phyloP scores from a whole-genome alignment of 2,888 invertebrate species.

The Nephrotoma guestfalica region DNA sequence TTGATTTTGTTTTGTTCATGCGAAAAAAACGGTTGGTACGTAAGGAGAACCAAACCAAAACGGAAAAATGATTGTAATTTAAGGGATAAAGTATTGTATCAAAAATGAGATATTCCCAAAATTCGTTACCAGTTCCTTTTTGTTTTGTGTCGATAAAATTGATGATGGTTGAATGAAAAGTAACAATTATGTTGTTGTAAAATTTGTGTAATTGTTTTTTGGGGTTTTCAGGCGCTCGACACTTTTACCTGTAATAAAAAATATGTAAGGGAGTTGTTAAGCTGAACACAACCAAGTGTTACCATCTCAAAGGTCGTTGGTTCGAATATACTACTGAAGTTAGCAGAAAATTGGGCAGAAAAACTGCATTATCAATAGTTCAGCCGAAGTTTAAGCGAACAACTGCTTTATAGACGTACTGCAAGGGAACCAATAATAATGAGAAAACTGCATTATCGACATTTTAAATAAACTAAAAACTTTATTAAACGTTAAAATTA shows the following conservation, averaged over 20 bases:
- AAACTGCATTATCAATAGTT: too few species aligned
- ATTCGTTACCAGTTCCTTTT: background rate
- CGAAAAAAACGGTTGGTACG: background rate
- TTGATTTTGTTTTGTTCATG: background rate
- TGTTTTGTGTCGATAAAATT: background rate
- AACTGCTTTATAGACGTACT: too few species aligned
- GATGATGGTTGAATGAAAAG: background rate
- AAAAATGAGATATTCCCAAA: background rate
- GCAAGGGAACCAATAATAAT: too few species aligned
- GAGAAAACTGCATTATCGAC: too few species aligned
- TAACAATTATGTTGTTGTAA: background rate
- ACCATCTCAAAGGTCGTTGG: too few species aligned
- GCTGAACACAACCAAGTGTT: too few species aligned
- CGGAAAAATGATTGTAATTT: background rate
- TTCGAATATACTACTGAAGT: too few species aligned
- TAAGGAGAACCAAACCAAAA: background rate
- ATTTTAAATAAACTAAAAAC: too few species aligned
- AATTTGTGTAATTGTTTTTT: background rate
- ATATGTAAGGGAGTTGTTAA: too few species aligned
- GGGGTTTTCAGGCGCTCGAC: background rate
- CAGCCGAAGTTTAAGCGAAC: too few species aligned
- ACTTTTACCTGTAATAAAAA: background rate
- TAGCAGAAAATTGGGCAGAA: too few species aligned
- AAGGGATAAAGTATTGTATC: background rate
- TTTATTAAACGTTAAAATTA: too few species aligned